Evolutionary conservation across 2,113 vertebrate genomes (phyloP).

Genomic region (Takifugu flavidus): DNA sequence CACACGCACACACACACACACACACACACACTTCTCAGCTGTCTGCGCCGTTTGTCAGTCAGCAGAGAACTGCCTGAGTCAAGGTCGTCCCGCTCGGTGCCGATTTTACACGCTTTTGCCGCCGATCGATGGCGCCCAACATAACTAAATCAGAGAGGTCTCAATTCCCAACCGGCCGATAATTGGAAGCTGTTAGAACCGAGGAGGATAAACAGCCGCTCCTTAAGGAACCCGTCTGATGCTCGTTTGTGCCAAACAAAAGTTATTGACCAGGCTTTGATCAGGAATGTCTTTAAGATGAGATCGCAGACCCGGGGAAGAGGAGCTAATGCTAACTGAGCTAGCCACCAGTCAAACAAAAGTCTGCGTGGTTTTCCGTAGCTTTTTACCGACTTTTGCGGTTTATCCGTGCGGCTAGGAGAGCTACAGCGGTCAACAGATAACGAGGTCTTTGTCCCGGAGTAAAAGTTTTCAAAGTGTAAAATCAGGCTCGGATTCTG

Average conservation of each 20-base stretch:
- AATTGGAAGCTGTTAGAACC: conserved; percentile 40
- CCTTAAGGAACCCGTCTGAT: conserved; percentile 6
- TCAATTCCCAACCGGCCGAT: conserved; percentile 23
- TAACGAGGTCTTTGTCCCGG: no score
- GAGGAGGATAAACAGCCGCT: conserved; percentile 5
- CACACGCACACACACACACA: no score
- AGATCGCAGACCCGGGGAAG: no score
- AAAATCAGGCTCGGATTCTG: background rate
- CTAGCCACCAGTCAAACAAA: no score
- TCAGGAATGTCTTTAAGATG: no score
- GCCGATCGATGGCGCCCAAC: conserved; percentile 43
- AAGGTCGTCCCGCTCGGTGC: conserved; percentile 42
- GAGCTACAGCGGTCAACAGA: no score
- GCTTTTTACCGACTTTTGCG: no score
- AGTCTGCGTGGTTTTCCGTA: no score
- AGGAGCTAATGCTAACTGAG: no score
- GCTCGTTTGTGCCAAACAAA: no score
- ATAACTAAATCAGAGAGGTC: conserved; percentile 21
- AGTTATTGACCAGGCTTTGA: background rate
- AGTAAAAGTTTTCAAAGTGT: no score
- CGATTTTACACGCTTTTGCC: conserved; percentile 34
- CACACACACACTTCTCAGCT: background rate
- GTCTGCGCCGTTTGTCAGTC: conserved; percentile 35
- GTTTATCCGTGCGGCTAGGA: no score
- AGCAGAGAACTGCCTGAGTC: conserved; percentile 23